phyloP scores from a whole-genome alignment of 2,797 vertebrate genomes.

The Phrynocephalus forsythii region DNA sequence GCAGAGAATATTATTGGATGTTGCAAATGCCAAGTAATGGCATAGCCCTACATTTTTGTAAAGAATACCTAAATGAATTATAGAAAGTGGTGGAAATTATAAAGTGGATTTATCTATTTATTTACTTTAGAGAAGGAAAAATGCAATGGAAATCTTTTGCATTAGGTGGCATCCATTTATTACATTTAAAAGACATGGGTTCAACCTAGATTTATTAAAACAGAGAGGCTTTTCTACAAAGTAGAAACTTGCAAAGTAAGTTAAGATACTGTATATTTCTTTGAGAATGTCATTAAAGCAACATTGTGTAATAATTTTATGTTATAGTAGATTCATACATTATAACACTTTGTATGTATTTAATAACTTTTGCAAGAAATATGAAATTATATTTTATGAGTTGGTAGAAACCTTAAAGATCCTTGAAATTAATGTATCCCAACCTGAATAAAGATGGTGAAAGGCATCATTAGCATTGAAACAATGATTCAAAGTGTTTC shows the following conservation, averaged over 20 bases:
- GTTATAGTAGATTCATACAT: background rate
- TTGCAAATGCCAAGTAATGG: background rate
- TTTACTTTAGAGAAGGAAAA: background rate
- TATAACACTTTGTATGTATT: background rate
- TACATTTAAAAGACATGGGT: background rate
- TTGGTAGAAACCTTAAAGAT: background rate
- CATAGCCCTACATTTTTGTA: background rate
- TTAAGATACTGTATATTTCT: background rate
- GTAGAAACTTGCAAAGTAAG: background rate
- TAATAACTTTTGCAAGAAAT: background rate
- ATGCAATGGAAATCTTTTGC: background rate
- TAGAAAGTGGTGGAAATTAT: conserved; percentile 4
- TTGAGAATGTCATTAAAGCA: background rate
- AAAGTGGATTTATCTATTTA: conserved; percentile 2
- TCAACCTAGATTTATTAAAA: background rate
- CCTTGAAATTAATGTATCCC: background rate
- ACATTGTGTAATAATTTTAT: background rate
- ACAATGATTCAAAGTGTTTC: background rate
- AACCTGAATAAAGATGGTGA: background rate
- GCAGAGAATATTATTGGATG: background rate
- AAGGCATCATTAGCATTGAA: background rate
- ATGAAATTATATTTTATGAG: background rate
- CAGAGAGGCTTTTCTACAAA: background rate
- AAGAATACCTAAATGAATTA: background rate
- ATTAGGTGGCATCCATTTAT: background rate